Conservation (phyloP, 2,797 vertebrate species). For the Tinamus major region DNA sequence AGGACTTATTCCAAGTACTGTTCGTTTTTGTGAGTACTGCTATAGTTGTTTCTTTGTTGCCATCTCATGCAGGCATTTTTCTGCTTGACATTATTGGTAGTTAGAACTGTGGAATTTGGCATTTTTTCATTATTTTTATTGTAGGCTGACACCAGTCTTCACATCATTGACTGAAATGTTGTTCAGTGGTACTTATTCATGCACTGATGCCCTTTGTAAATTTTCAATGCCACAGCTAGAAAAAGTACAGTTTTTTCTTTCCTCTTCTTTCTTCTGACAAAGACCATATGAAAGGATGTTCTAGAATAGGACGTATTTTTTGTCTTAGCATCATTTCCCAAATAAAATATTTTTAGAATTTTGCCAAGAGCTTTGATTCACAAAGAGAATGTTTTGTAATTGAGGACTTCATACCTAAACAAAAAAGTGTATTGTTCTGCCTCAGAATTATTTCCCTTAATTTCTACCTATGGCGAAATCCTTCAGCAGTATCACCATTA, state of each 20-base stretch:
- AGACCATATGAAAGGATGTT: constrained; percentile 8
- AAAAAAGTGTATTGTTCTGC: background rate
- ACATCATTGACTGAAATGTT: constrained; percentile 25
- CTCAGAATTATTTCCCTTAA: background rate
- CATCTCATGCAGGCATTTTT: background rate
- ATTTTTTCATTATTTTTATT: background rate
- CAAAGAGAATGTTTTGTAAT: background rate
- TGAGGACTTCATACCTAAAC: background rate
- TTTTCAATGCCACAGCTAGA: constrained; percentile 32
- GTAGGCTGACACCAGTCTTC: background rate
- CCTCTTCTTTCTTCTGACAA: background rate
- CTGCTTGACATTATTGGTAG: constrained; percentile 17
- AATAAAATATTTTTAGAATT: background rate
- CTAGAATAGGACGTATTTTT: background rate
- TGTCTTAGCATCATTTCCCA: background rate
- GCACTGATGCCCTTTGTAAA: background rate
- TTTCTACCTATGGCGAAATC: background rate
- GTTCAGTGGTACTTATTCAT: background rate
- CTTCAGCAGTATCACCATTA: background rate
- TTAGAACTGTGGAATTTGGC: background rate
- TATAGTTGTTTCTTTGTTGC: constrained; percentile 14
- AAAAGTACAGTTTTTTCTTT: background rate
- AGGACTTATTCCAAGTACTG: background rate
- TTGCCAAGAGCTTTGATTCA: background rate
- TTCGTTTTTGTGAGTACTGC: background rate